Evolutionary conservation across 2,113 vertebrate species (phyloP).

Genomic region (Varanus salvator): DNA sequence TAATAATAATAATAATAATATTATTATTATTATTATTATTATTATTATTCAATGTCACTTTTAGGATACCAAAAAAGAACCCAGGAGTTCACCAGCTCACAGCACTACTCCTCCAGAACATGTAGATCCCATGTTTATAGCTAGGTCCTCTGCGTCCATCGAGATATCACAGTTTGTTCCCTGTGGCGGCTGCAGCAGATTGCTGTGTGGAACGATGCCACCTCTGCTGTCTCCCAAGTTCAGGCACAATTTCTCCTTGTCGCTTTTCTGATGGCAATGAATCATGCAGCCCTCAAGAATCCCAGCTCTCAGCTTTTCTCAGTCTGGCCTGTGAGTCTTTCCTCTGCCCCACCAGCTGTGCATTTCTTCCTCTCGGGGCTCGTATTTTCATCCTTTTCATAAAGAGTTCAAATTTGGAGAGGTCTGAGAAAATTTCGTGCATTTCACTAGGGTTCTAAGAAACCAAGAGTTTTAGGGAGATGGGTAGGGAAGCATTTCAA

Average conservation of each 20-base stretch:
- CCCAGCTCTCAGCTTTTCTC: background rate
- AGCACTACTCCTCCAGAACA: slow-evolving; percentile 7
- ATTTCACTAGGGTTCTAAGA: background rate
- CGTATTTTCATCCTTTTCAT: background rate
- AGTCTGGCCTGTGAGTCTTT: background rate
- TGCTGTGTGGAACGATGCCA: slow-evolving; percentile 35
- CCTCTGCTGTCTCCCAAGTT: slow-evolving; percentile 36
- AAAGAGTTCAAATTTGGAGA: background rate
- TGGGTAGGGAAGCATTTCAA: background rate
- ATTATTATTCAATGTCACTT: no score
- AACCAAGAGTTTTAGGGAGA: background rate
- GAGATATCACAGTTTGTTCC: slow-evolving; percentile 42
- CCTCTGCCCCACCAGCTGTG: background rate
- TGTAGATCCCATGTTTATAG: slow-evolving; percentile 18
- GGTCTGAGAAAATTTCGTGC: background rate
- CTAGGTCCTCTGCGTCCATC: slow-evolving; percentile 13
- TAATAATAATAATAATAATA: background rate
- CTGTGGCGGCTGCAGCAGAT: slow-evolving; percentile 17
- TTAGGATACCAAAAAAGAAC: background rate
- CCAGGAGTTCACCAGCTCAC: background rate
- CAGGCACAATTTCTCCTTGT: slow-evolving; percentile 34
- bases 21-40: background rate
- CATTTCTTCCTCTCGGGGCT: background rate
- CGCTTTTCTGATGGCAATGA: slow-evolving; percentile 28
- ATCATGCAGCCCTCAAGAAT: slow-evolving; percentile 1